Base-by-base conservation (phyloP, 2,797 vertebrate species). In the Tympanoctomys barrerae region DNA sequence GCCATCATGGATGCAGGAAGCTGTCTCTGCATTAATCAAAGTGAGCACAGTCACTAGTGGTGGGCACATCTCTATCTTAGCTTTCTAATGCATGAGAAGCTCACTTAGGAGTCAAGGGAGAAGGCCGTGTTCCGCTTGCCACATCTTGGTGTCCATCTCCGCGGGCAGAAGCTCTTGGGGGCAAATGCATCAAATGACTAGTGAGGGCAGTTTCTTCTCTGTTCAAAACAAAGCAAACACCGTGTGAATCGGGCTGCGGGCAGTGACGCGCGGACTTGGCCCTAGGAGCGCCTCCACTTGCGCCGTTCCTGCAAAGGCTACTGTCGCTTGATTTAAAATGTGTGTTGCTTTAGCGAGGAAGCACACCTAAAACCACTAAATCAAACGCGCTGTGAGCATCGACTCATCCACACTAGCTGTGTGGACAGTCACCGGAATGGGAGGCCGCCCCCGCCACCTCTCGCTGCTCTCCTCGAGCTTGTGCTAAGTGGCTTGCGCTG, bases 241-340 rank as follows among this genome's bases (percentile, higher is more conserved):
- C 62, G 75, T 75, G 64, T 59, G 64, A 95, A 94, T 78, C 68
- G 61, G 66, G 78, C 94, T 97, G 96, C 0, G 95, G 61, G 68
- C 75, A 93, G 95, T 64, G 28, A 95, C 88, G 84, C 92, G 85
- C 78, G 77, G 84, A 91, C 89, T 85, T 64, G 57, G 92, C 62
- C 95, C 91, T 96, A 96, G 95, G 93, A 96, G 95, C 82, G 95
- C 52, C 87, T 90, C 95, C 95, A 85, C 91, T 98, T 97, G 92
- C 92, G 93, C 26, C 46, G 89, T 77, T 92, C 87, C 49, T 91
- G 64, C 68, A 82, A 92, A 95, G 85, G 91, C 88, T 96, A 95
- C 91, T 93, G 97, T 94, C 95, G 97, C 83, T 91, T 94, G 89
- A 89, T 96, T 96, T 96, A 96, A 97, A 97, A 95, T 97, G 94